Percentiles rank a stretch among this genome's conserved stretches.
These are phyloP conservation scores for Ceraclea dissimilis DNA, from an alignment of 2,888 invertebrate genomes.

Conservation along the genomic window DNA sequence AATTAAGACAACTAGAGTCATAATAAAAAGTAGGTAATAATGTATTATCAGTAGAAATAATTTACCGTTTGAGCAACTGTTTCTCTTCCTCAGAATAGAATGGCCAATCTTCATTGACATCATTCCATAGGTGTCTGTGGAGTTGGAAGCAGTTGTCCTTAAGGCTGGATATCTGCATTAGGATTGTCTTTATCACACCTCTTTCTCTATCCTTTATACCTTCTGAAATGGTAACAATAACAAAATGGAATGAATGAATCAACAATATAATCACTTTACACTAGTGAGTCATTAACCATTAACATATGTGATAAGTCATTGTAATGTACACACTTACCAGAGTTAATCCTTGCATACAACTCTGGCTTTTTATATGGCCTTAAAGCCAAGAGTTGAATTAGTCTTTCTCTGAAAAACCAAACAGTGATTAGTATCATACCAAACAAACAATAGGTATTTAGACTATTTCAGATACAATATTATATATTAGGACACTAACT, in stretches of 20 bases:
- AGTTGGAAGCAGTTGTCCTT: conserved; percentile 87
- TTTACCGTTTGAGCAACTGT: conserved; percentile 75
- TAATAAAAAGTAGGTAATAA: neutral
- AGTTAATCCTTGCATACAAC: conserved; percentile 69
- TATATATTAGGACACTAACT: conserved; percentile 42
- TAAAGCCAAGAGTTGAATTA: conserved; percentile 89
- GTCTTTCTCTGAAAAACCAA: conserved; percentile 68
- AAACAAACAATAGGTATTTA: too few species aligned
- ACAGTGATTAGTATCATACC: too few species aligned
- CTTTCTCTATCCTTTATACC: conserved; percentile 81
- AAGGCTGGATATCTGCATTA: conserved; percentile 73
- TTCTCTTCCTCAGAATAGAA: conserved; percentile 87
- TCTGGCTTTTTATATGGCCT: conserved; percentile 92
- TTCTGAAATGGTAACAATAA: conserved; percentile 53
- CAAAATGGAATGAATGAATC: neutral
- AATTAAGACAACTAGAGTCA: neutral
- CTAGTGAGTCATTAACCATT: neutral
- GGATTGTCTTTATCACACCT: conserved; percentile 64
- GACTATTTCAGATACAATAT: neutral
- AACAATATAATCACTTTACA: neutral
- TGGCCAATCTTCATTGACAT: conserved; percentile 91
- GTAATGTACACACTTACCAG: conserved; percentile 53
- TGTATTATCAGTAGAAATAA: neutral
- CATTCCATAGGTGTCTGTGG: conserved; percentile 82
- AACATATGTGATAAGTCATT: neutral